A percentile compares a stretch with the other conserved stretches of the same genome.
Evolutionary conservation across 1,140 invertebrate species (phyloP).

Genomic region (Colletes latitarsis): DNA sequence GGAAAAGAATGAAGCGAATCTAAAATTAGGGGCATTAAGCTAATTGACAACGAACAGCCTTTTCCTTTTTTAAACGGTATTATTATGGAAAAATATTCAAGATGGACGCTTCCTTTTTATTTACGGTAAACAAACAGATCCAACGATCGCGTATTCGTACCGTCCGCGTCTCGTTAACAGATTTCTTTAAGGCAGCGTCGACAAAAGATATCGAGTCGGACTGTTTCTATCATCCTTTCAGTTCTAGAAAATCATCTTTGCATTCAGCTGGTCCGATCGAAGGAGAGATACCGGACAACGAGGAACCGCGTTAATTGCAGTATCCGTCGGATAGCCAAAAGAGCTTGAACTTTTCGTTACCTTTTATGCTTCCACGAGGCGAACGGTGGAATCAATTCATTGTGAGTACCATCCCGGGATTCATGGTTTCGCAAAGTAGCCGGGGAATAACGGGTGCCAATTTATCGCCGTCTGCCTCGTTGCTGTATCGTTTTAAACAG

Average conservation of each 20-base stretch:
- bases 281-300: too few species aligned
- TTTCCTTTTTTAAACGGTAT: too few species aligned
- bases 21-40: too few species aligned
- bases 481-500: slow-evolving; percentile 15
- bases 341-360: neutral
- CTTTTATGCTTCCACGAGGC: neutral
- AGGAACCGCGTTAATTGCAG: neutral
- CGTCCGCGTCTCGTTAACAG: too few species aligned
- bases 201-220: neutral
- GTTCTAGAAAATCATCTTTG: neutral
- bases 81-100: too few species aligned
- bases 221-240: neutral
- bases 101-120: too few species aligned
- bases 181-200: neutral
- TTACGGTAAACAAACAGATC: too few species aligned
- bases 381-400: slow-evolving; percentile 2
- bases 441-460: neutral
- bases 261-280: too few species aligned
- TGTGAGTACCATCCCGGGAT: neutral
- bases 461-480: neutral
- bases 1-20: neutral
- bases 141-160: too few species aligned
- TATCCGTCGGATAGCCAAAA: neutral
- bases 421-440: neutral
- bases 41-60: too few species aligned